A percentile compares a stretch with the other conserved stretches of the same genome.
Evolutionary conservation across 2,888 invertebrate genomes (phyloP).

Genomic region (Torymus texanus): DNA sequence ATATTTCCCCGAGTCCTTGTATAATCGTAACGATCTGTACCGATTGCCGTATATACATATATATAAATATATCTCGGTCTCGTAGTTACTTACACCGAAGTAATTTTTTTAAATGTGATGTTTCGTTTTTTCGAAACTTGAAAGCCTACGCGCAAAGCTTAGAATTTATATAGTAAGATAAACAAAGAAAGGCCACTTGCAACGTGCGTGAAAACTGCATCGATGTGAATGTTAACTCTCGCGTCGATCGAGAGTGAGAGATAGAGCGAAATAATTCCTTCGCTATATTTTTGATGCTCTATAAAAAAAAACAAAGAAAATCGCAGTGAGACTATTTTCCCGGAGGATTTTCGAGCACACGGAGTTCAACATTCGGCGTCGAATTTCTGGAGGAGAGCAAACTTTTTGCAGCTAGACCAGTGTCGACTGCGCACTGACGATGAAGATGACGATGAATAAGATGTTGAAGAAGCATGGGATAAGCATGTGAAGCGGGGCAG

Average conservation of each 20-base stretch:
- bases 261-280: slow-evolving; percentile 4
- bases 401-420: background rate
- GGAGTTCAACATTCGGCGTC: slow-evolving; percentile 12
- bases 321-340: slow-evolving; percentile 5
- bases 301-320: background rate
- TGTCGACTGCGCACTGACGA: no score
- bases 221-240: slow-evolving; percentile 25
- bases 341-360: slow-evolving; percentile 3
- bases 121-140: slow-evolving; percentile 56
- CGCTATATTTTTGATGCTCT: slow-evolving; percentile 35
- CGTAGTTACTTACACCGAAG: slow-evolving; percentile 62
- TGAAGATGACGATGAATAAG: background rate
- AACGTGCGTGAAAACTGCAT: slow-evolving; percentile 25
- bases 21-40: slow-evolving; percentile 59
- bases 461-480: slow-evolving; percentile 25
- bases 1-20: slow-evolving; percentile 63
- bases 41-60: slow-evolving; percentile 59
- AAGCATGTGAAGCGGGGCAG: slow-evolving; percentile 16
- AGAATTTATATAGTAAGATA: slow-evolving; percentile 45
- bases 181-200: slow-evolving; percentile 28
- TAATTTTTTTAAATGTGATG: slow-evolving; percentile 64
- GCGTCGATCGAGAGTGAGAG: background rate
- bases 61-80: slow-evolving; percentile 55
- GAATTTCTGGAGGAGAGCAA: background rate
- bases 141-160: slow-evolving; percentile 52